These are phyloP conservation scores for Platyscapa corneri DNA, from an alignment of 1,140 invertebrate species.

Conservation along the genomic window DNA sequence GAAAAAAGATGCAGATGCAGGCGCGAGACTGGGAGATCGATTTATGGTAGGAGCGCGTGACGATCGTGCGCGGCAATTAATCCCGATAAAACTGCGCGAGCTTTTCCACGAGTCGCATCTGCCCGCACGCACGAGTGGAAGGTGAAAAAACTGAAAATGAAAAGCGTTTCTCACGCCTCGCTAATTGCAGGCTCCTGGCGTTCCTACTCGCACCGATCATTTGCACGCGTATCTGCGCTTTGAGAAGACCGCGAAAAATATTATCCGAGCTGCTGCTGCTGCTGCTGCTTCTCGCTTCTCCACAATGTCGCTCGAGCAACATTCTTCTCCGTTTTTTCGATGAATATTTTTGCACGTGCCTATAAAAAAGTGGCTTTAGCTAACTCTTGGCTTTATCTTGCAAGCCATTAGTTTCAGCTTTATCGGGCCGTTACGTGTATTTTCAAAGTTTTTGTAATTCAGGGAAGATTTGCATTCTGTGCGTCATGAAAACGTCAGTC, in stretches of 20 bases:
- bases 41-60: not conserved
- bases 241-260: no score
- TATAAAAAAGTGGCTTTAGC: no score
- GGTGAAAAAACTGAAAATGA: constrained; percentile 2
- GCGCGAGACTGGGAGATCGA: not conserved
- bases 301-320: not conserved
- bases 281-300: no score
- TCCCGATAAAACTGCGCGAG: not conserved
- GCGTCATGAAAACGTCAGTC: not conserved
- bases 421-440: not conserved
- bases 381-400: not conserved
- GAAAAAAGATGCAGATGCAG: not conserved
- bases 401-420: not conserved
- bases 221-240: no score
- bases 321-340: not conserved
- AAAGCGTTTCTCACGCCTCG: not conserved
- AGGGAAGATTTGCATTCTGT: not conserved
- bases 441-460: not conserved
- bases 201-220: no score
- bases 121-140: no score
- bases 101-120: not conserved
- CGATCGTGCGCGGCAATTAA: not conserved
- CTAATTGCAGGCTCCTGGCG: not conserved
- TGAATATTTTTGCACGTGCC: no score
- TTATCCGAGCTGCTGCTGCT: no score